Evolutionary conservation across 2,113 vertebrate genomes (phyloP).

Genomic region (Crotalus helleri): DNA sequence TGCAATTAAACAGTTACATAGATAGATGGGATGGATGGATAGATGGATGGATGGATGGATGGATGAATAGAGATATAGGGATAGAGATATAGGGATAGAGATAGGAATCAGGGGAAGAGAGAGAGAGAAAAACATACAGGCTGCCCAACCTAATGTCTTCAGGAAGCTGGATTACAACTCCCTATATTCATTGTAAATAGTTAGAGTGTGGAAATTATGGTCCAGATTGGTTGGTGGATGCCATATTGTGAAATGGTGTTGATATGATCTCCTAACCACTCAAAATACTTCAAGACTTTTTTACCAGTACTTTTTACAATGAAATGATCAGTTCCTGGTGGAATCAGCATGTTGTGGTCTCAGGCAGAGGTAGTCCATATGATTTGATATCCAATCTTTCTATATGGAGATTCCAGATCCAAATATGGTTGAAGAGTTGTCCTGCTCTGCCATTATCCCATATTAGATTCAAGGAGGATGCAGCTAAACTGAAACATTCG

Average conservation of each 20-base stretch:
- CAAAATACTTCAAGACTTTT: background rate
- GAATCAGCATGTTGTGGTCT: background rate
- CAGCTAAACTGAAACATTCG: background rate
- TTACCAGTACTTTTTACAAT: background rate
- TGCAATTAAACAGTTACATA: background rate
- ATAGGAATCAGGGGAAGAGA: too few relatives aligned
- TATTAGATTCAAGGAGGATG: background rate
- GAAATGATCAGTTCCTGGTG: background rate
- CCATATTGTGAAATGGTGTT: background rate
- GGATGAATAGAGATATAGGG: too few relatives aligned
- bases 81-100: too few relatives aligned
- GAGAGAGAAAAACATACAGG: background rate
- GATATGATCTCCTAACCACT: background rate
- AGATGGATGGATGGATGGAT: background rate
- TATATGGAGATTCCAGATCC: background rate
- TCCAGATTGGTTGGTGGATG: background rate
- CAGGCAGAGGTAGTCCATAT: background rate
- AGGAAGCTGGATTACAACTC: background rate
- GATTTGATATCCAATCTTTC: background rate
- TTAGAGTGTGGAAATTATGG: background rate
- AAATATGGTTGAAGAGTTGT: background rate
- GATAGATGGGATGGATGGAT: background rate
- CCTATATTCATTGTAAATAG: background rate
- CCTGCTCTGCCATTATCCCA: background rate
- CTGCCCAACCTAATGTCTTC: background rate